Conservation (phyloP, 2,888 invertebrate genomes). For the Sarcophaga carnaria region DNA sequence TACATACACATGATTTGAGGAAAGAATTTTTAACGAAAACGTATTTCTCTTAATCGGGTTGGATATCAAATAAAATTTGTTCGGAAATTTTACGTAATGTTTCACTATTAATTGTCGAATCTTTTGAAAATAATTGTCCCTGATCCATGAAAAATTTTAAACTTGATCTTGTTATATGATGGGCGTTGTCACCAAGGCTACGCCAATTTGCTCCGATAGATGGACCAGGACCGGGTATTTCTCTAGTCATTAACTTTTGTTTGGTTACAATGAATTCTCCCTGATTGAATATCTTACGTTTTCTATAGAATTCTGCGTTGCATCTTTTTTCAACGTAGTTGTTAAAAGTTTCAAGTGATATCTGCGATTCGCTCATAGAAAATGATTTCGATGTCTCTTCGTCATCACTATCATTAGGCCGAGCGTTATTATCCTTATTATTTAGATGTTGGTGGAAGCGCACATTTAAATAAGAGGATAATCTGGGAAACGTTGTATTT, state of each 20-base stretch:
- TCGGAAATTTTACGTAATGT: constrained; percentile 32
- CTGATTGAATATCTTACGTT: constrained; percentile 56
- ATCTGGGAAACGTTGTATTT: constrained; percentile 69
- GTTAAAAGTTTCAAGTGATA: background rate
- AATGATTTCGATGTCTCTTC: constrained; percentile 12
- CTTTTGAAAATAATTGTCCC: no score
- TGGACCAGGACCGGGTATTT: constrained; percentile 49
- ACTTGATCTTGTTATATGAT: background rate
- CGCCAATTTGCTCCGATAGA: constrained; percentile 49
- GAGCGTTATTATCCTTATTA: background rate
- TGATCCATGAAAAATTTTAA: background rate
- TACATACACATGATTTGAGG: no score
- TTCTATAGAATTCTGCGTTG: constrained; percentile 36
- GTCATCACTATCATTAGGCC: background rate
- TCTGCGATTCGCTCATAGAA: constrained; percentile 27
- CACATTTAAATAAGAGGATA: constrained; percentile 37
- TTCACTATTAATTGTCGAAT: constrained; percentile 6
- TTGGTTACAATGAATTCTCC: constrained; percentile 52
- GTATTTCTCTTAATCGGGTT: no score
- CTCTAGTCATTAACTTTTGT: constrained; percentile 41
- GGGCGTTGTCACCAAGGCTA: background rate
- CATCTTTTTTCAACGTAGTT: constrained; percentile 45
- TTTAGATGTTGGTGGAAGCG: constrained; percentile 33
- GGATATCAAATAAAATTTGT: background rate
- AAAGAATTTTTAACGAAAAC: no score